phyloP scores from a whole-genome alignment of 2,888 invertebrate species.

The Latheticus oryzae region DNA sequence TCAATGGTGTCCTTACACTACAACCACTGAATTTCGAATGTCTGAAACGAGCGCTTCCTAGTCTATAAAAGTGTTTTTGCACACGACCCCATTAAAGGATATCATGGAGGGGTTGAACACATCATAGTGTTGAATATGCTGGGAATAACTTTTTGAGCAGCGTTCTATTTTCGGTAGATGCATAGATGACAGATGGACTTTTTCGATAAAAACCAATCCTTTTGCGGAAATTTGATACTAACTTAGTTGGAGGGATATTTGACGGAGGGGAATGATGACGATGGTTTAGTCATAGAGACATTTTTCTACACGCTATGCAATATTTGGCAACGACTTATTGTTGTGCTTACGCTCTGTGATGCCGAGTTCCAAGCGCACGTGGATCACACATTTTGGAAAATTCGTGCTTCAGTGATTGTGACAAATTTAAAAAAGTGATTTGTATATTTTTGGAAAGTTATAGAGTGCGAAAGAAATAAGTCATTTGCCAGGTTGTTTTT shows the following conservation, averaged over 20 bases:
- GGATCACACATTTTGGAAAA: constrained; percentile 14
- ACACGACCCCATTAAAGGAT: constrained; percentile 70
- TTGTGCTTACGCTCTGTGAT: constrained; percentile 22
- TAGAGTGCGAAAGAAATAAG: not conserved
- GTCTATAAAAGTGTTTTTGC: constrained; percentile 71
- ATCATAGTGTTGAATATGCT: constrained; percentile 49
- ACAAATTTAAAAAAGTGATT: too few species aligned
- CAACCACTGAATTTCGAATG: constrained; percentile 74
- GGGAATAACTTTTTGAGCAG: constrained; percentile 68
- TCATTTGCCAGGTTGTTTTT: not conserved
- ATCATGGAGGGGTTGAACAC: constrained; percentile 50
- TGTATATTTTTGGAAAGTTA: too few species aligned
- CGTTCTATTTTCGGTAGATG: constrained; percentile 68
- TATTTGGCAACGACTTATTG: constrained; percentile 24
- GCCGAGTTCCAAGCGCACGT: constrained; percentile 13
- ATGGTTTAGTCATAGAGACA: constrained; percentile 1
- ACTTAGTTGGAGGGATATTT: constrained; percentile 46
- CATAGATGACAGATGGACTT: constrained; percentile 60
- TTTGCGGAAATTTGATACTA: constrained; percentile 63
- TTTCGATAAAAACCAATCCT: constrained; percentile 63
- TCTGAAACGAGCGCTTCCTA: constrained; percentile 67
- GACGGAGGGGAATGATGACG: not conserved
- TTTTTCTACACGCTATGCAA: constrained; percentile 20
- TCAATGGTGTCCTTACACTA: constrained; percentile 67
- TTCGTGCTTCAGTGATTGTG: too few species aligned